Base-by-base conservation (phyloP, 2,888 invertebrate genomes). In the Apamea crenata region DNA sequence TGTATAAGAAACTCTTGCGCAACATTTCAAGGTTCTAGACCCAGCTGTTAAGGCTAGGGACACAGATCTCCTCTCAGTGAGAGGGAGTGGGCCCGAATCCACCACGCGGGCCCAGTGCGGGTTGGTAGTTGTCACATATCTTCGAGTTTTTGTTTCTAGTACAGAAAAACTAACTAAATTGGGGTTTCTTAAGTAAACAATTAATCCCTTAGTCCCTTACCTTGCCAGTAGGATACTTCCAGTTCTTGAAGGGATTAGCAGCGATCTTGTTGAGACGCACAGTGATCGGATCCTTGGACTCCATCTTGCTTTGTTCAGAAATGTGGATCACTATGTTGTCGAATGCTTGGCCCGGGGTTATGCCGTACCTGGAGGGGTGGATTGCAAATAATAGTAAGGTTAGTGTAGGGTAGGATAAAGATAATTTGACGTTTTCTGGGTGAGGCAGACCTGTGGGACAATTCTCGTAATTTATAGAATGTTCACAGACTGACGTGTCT, bases 311-410 rank as follows among this genome's bases (percentile, higher is more conserved):
- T 93, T 98, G 98, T 91, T 98, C 98, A 0, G 98, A 97, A 72
- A 99, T 97, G 93, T 99, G 99, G 1, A 96, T 90, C 4, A 99
- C 97, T 70, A 99, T 98, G 91, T 98, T 98, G 91, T 99, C 98
- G 91, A 99, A 99, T 0, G 99, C 98, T 89, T 98, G 97, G 0
- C 98, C 97, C 0, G 99, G 98, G 0, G 98, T 98, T 8, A 97
- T 97, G 0, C 99, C 99, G 92, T 98, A 99, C 92, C 98, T 98
- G 71, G 0, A 18, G 21, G 7, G 6, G 2, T 29, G 0, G 44
- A 59, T 25, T 18, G 1, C 0, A 69, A 21, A 25, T 56, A 32
- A 32, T 5, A 36, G 14, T 50, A 69, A 69, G 50, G 7, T 21
- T 29, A 6, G 5, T 44, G 7, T 25, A 16, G 16, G 6, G 7